Evolutionary conservation across 2,113 vertebrate genomes (phyloP).

Genomic region (Setophaga petechia): DNA sequence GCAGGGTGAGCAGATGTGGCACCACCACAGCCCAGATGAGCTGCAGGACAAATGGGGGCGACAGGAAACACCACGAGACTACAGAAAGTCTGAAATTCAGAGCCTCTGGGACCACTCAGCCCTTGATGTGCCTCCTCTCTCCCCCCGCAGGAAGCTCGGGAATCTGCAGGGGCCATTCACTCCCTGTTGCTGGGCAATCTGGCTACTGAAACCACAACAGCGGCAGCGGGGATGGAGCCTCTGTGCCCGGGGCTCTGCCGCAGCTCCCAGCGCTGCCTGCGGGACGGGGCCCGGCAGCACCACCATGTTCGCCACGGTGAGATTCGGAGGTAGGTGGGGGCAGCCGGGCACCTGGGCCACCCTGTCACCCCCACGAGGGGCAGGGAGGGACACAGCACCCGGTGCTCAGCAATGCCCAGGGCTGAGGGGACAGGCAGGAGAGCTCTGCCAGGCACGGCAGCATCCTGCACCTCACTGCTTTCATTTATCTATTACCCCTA

Average conservation of each 20-base stretch:
- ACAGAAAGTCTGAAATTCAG: neutral
- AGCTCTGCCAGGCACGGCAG: neutral
- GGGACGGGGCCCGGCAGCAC: neutral
- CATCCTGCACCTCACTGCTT: neutral
- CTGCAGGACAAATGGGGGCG: neutral
- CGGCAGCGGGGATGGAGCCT: rapidly evolving
- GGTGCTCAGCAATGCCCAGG: neutral
- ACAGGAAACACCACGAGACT: neutral
- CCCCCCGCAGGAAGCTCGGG: neutral
- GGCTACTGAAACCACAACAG: neutral
- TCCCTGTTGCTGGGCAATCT: neutral
- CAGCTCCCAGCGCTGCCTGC: neutral
- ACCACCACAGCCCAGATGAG: neutral
- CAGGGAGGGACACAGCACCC: neutral
- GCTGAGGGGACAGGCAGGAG: neutral
- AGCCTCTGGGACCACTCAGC: neutral
- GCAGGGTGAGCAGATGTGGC: neutral
- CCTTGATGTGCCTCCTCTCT: neutral
- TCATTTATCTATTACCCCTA: neutral
- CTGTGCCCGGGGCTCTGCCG: neutral
- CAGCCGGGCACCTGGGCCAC: neutral
- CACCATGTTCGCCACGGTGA: constrained; percentile 24
- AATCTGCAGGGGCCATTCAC: neutral
- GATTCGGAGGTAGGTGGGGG: constrained; percentile 31
- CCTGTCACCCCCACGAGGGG: neutral